Base-by-base conservation (phyloP, 2,797 vertebrate genomes). In the Borostomias antarcticus region DNA sequence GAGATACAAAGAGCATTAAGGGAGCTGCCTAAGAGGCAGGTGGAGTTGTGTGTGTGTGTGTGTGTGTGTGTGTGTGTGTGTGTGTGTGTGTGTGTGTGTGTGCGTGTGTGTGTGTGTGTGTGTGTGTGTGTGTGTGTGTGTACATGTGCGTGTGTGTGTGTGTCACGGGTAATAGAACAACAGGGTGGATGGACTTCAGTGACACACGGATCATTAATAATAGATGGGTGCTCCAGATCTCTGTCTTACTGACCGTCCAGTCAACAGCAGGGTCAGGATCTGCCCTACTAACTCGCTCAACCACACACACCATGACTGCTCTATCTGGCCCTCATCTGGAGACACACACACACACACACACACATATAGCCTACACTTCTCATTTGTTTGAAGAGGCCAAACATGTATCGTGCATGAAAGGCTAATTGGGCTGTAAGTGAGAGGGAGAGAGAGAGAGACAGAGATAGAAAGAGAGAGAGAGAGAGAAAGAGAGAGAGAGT, bases 201-300 rank as follows among this genome's bases (percentile, higher is more conserved):
- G 82, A 79, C 83, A 80, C 56, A 8, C 67, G 78, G 54, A 75
- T 83, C 74, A 83, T 88, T 77, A 89, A 90, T 89, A 89, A 90
- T 87, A 66, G 79, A 89, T 72, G 57, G 68, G 48, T 69, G 74
- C 72, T 72, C 48, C 51, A 69, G 72, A 75, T 80, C 72, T 81
- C 59, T 62, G 72, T 54, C 5, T 19, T 67, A 56, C 17, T 58
- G 23, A 68, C 74, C 62, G 68, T 84, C 69, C 52, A 61, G 70
- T 73, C 70, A 72, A 72, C 74, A 80, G 23, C 71, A 58, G 66
- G 73, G 62, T 40, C 65, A 74, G 65, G 58, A 62, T 78, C 64
- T 81, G 79, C 47, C 79, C 81, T 70, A 84, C 81, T 86, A 89
- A 85, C 58, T 59, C 81, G 64, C 68, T 83, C 77, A 83, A 82